phyloP scores from a whole-genome alignment of 2,888 invertebrate genomes.

The Cheilosia grossa region DNA sequence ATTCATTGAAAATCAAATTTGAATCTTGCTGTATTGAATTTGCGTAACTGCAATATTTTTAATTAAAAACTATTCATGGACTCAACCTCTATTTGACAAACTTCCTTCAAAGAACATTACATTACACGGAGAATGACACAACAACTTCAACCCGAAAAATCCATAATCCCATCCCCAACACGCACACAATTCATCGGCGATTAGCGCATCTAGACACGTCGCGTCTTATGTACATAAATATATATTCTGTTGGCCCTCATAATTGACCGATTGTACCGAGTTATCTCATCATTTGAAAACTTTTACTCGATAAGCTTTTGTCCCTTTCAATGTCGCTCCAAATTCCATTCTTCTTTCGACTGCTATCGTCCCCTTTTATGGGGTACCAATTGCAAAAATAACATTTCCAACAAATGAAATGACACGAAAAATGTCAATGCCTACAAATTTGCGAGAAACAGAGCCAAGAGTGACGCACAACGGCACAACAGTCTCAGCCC shows the following conservation, averaged over 20 bases:
- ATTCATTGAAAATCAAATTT: too few species aligned
- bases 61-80: too few species aligned
- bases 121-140: too few species aligned
- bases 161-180: too few species aligned
- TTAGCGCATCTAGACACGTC: too few species aligned
- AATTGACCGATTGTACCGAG: constrained; percentile 38
- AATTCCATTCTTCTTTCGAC: background rate
- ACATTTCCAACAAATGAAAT: constrained; percentile 21
- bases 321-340: constrained; percentile 22
- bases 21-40: too few species aligned
- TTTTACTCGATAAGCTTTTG: constrained; percentile 35
- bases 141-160: too few species aligned
- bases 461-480: constrained; percentile 11
- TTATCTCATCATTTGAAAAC: constrained; percentile 30
- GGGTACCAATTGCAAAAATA: constrained; percentile 9
- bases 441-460: background rate
- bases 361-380: background rate
- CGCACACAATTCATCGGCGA: too few species aligned
- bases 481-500: background rate
- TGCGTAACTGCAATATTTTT: too few species aligned
- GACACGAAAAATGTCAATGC: constrained; percentile 1
- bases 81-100: too few species aligned
- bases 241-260: constrained; percentile 14
- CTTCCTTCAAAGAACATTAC: too few species aligned
- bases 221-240: too few species aligned